A percentile compares a stretch with the other conserved stretches of the same genome.
These are phyloP conservation scores for Limnephilus lunatus DNA, from an alignment of 2,888 invertebrate genomes.

Conservation along the genomic window DNA sequence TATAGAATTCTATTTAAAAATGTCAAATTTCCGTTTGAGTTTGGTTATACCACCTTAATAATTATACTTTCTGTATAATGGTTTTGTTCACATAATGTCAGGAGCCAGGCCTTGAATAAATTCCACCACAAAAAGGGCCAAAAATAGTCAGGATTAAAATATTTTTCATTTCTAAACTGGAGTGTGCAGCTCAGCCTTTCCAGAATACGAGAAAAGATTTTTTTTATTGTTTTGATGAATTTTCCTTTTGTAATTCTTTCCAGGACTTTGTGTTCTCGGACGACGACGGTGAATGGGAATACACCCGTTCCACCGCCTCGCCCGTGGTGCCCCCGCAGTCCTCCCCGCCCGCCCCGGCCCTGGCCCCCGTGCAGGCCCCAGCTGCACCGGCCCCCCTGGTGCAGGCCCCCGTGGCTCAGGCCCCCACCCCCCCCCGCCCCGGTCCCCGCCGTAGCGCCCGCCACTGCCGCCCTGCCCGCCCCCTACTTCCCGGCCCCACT, in stretches of 20 bases:
- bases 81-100: no score
- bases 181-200: no score
- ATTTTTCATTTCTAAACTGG: no score
- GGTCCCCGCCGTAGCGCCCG: conserved; percentile 52
- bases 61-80: no score
- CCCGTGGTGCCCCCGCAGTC: conserved; percentile 67
- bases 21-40: no score
- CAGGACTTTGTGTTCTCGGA: conserved; percentile 80
- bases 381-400: conserved; percentile 68
- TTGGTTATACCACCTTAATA: no score
- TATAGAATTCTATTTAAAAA: no score
- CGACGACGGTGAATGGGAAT: conserved; percentile 74
- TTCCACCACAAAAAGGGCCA: no score
- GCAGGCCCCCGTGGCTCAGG: conserved; percentile 67
- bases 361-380: conserved; percentile 68
- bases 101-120: no score
- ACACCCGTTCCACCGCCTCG: conserved; percentile 62
- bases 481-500: conserved; percentile 68
- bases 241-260: neutral
- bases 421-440: conserved; percentile 67
- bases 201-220: no score
- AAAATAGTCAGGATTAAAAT: no score
- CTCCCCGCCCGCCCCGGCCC: conserved; percentile 68
- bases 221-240: no score
- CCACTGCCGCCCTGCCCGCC: conserved; percentile 63